A percentile compares a stretch with the other conserved stretches of the same genome.
Conservation (phyloP, 2,113 vertebrate genomes). For the Leucoraja erinaceus region DNA sequence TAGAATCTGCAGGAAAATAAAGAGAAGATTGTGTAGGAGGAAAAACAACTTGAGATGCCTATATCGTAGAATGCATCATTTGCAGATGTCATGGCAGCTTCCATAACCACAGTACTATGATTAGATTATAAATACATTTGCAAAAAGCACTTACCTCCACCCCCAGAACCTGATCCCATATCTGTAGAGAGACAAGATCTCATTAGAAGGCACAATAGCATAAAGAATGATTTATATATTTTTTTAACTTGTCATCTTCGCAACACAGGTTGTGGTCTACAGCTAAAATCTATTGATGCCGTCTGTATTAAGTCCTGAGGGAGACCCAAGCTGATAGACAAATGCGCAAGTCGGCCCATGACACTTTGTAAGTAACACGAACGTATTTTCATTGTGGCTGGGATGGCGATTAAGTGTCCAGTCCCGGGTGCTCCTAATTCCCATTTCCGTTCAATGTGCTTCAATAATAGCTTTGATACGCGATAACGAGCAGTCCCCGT, state of each 20-base stretch:
- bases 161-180: constrained; percentile 73
- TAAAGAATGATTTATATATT: neutral
- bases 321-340: neutral
- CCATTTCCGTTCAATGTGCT: constrained; percentile 29
- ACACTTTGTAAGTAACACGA: neutral
- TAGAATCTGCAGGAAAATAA: neutral
- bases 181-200: constrained; percentile 51
- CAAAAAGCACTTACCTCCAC: constrained; percentile 62
- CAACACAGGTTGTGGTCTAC: too few species aligned
- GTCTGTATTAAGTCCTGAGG: neutral
- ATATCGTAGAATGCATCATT: constrained; percentile 12
- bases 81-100: constrained; percentile 26
- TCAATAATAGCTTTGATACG: constrained; percentile 28
- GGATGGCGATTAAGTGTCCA: neutral
- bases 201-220: constrained; percentile 12
- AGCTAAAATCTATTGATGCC: neutral
- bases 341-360: neutral
- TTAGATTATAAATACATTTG: constrained; percentile 38
- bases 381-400: constrained; percentile 21
- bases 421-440: neutral
- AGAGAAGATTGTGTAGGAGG: neutral
- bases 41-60: constrained; percentile 20
- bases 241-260: neutral
- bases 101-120: constrained; percentile 29
- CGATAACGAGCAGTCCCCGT: constrained; percentile 3